phyloP scores from a whole-genome alignment of 2,797 vertebrate genomes.

The Phrynocephalus vlangalii region DNA sequence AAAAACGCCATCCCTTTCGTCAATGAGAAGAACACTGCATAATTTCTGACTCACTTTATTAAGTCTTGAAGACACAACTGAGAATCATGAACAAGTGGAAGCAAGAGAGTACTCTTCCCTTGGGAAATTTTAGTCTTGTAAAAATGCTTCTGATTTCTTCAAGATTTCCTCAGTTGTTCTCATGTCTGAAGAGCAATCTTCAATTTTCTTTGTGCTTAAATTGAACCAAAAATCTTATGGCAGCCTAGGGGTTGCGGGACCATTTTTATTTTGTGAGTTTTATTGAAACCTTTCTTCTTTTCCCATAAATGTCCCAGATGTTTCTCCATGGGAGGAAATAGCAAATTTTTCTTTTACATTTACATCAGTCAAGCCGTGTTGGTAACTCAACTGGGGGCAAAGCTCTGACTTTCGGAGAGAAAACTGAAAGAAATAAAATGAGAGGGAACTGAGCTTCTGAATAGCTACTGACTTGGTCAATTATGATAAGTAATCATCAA shows the following conservation, averaged over 20 bases:
- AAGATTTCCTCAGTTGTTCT: background rate
- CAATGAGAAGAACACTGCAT: no score
- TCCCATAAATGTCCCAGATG: background rate
- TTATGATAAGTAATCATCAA: background rate
- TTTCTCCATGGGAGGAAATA: background rate
- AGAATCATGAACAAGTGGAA: background rate
- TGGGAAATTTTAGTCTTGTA: background rate
- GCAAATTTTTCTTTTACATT: background rate
- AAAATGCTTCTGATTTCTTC: background rate
- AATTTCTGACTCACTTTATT: no score
- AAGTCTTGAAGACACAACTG: background rate
- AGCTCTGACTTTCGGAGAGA: background rate
- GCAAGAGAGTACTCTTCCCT: background rate
- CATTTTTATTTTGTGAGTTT: background rate
- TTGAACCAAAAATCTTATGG: background rate
- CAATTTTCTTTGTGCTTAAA: background rate
- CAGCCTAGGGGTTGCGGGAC: background rate
- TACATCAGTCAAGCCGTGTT: background rate
- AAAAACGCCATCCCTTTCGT: no score
- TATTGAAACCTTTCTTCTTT: background rate
- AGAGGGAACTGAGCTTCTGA: background rate
- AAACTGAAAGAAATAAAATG: background rate
- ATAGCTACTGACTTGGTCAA: background rate
- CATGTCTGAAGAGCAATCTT: background rate
- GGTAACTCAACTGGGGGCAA: background rate